Evolutionary conservation across 2,888 invertebrate genomes (phyloP).

Genomic region (Caenorhabditis sp.): DNA sequence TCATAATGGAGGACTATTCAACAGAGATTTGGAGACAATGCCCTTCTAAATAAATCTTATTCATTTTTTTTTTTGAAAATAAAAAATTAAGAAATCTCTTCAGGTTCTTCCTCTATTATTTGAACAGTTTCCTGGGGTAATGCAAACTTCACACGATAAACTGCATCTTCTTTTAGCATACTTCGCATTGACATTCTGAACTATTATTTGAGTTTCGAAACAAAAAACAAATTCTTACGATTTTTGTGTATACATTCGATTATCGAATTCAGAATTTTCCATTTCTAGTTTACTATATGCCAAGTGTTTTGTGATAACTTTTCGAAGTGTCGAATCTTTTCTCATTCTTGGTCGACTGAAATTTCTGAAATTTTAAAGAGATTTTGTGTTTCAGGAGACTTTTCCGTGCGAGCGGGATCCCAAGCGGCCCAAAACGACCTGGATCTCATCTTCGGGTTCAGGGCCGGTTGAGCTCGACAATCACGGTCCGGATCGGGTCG

Average conservation of each 20-base stretch:
- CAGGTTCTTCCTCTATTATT: conserved; percentile 30
- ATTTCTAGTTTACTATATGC: conserved; percentile 56
- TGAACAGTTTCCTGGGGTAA: conserved; percentile 43
- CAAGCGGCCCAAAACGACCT: no score
- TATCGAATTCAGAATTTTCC: conserved; percentile 56
- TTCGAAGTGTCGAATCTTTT: conserved; percentile 42
- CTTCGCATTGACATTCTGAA: conserved; percentile 33
- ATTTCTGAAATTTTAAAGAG: not conserved
- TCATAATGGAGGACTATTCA: conserved; percentile 31
- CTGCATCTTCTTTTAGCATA: conserved; percentile 48
- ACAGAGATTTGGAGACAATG: conserved; percentile 25
- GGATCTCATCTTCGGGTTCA: no score
- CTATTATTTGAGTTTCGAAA: not conserved
- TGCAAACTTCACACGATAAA: conserved; percentile 53
- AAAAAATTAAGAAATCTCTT: not conserved
- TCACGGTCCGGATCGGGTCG: no score
- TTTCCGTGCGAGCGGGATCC: no score
- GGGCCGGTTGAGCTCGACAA: no score
- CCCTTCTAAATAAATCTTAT: conserved; percentile 35
- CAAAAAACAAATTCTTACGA: conserved; percentile 8
- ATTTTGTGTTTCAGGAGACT: no score
- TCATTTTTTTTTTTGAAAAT: no score
- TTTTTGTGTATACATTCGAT: conserved; percentile 28
- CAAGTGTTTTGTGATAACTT: conserved; percentile 45
- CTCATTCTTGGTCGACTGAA: conserved; percentile 24